Percentiles rank a stretch among this genome's conserved stretches.
Evolutionary conservation across 2,113 vertebrate species (phyloP).

Genomic region (Columba janthina): DNA sequence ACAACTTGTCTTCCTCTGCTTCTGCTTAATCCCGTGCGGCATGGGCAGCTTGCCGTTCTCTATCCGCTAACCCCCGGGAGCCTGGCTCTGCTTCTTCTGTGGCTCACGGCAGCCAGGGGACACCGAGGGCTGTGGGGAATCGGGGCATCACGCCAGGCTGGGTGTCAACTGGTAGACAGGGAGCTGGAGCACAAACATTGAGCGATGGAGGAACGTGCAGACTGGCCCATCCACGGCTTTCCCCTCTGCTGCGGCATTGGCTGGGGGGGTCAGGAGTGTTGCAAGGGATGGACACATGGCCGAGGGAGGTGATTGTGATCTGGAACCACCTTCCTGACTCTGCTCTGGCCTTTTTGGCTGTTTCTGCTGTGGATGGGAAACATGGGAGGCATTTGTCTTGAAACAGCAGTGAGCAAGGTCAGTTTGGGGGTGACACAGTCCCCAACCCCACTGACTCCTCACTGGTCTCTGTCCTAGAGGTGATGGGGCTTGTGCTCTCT

Average conservation of each 20-base stretch:
- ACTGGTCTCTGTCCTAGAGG: neutral
- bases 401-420: neutral
- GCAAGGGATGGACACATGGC: rapidly evolving
- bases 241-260: rapidly evolving
- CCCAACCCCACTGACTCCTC: rapidly evolving
- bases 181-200: neutral
- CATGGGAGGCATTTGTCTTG: neutral
- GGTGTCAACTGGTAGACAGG: neutral
- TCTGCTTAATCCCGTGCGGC: conserved; percentile 10
- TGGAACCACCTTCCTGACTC: neutral
- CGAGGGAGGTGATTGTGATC: neutral
- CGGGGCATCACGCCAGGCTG: neutral
- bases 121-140: neutral
- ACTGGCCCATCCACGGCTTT: rapidly evolving
- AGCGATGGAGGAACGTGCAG: neutral
- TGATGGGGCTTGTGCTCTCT: neutral
- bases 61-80: neutral
- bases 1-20: conserved; percentile 45
- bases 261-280: neutral
- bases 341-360: neutral
- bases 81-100: neutral
- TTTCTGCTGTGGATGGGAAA: neutral
- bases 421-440: rapidly evolving
- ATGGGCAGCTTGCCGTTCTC: neutral
- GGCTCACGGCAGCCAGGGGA: neutral